Evolutionary conservation across 2,113 vertebrate genomes (phyloP), one percentile per base, ranked within the genome.

Genomic region (Protomyctophum bolini): DNA sequence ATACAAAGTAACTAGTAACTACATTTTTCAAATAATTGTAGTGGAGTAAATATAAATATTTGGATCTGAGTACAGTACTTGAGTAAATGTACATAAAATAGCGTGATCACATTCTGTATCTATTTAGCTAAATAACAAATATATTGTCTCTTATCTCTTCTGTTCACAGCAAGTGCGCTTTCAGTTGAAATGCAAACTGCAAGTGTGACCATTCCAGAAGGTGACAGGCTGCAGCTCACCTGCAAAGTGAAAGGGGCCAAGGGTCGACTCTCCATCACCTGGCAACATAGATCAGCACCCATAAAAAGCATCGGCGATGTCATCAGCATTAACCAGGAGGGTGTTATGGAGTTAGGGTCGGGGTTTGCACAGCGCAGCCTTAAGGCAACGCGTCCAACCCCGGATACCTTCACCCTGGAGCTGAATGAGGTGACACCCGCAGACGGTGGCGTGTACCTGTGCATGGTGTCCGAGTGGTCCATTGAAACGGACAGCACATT

Each of bases 201-300:
- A 63, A 70, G 46, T 0, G 46, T 45, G 0, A 8, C 0, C 0
- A 70, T 95, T 0, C 67, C 66, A 0, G 94, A 91, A 10, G 94
- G 95, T 7, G 90, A 90, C 1, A 0, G 56, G 0, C 72, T 98
- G 41, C 50, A 55, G n/a, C 80, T 98, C 29, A 64, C 21, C 52
- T 97, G 96, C 2, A 49, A 83, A 62, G 92, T 92, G 8, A 74
- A 15, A 0, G 92, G 91, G 49, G 29, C 69, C 0, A 71, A 76
- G 0, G 78, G 86, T 55, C 86, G 72, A 0, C 76, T 96, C 10
- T 95, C 94, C 0, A 75, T 96, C 70, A 78, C 9, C 7, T 98
- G 96, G 95, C 93, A 94, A 88, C 91, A 83, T 55, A 63, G 71
- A 66, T 81, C 83, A 0, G 72, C 51, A 14, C 7, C 68, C n/a